Evolutionary conservation across 1,140 invertebrate genomes (phyloP).

Genomic region (Apis laboriosa): DNA sequence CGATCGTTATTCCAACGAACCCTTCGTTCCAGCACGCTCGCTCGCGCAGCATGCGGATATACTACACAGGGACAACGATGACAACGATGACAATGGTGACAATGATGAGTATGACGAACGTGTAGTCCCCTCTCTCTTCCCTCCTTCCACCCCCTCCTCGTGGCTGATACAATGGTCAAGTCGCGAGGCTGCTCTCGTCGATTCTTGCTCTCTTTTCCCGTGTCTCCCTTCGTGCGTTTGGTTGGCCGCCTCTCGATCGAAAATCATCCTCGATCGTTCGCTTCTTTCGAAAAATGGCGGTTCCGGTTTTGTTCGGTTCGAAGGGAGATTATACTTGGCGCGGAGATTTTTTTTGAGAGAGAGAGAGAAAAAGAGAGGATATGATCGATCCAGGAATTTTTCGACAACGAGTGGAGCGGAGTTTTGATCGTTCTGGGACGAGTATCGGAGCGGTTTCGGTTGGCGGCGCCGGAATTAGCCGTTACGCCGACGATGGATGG

Average conservation of each 20-base stretch:
- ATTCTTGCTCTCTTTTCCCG: neutral
- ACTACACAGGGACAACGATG: slow-evolving; percentile 51
- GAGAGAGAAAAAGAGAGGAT: no score
- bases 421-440: neutral
- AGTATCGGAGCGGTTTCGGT: neutral
- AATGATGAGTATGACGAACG: slow-evolving; percentile 65
- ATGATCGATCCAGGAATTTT: neutral
- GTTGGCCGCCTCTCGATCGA: slow-evolving; percentile 25
- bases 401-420: neutral
- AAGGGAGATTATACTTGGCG: slow-evolving; percentile 38
- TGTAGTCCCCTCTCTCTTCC: slow-evolving; percentile 20
- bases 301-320: neutral
- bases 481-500: neutral
- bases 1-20: slow-evolving; percentile 52
- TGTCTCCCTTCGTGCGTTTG: neutral
- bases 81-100: slow-evolving; percentile 67
- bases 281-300: slow-evolving; percentile 23
- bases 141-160: no score
- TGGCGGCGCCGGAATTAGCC: neutral
- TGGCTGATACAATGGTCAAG: slow-evolving; percentile 60
- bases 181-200: slow-evolving; percentile 31
- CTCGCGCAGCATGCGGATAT: slow-evolving; percentile 9
- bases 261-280: slow-evolving; percentile 46
- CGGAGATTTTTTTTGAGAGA: neutral
- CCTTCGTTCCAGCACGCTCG: slow-evolving; percentile 24